A percentile compares a stretch with the other conserved stretches of the same genome.
Evolutionary conservation across 2,797 vertebrate genomes (phyloP).

Genomic region (Cottoperca gobio): DNA sequence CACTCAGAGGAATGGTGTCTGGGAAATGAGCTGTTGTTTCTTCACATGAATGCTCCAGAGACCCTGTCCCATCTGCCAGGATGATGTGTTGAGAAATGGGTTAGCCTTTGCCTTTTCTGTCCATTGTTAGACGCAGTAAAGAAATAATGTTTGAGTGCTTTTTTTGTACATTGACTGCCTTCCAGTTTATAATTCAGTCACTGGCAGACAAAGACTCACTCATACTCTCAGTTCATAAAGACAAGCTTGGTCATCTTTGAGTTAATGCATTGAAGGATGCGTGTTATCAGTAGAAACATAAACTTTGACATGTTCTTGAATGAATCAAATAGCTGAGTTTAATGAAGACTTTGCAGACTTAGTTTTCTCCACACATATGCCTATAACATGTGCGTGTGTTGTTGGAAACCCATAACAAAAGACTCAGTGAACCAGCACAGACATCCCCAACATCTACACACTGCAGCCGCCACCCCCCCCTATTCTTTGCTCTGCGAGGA

Average conservation of each 20-base stretch:
- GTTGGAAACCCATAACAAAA: constrained; percentile 71
- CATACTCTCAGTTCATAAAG: constrained; percentile 5
- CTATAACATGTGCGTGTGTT: constrained; percentile 32
- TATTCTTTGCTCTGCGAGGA: constrained; percentile 51
- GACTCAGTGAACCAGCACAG: constrained; percentile 73
- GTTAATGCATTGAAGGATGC: neutral
- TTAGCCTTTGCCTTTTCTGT: constrained; percentile 59
- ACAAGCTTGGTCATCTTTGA: neutral
- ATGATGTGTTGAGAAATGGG: constrained; percentile 58
- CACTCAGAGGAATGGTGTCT: constrained; percentile 55
- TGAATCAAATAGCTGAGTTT: neutral
- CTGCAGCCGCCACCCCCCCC: constrained; percentile 51
- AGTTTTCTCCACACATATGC: constrained; percentile 12
- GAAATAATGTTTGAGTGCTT: constrained; percentile 40
- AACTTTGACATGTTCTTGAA: neutral
- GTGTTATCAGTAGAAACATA: neutral
- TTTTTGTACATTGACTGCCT: constrained; percentile 14
- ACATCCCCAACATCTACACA: constrained; percentile 57
- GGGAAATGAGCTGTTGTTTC: constrained; percentile 67
- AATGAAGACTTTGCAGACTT: neutral
- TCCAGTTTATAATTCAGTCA: constrained; percentile 23
- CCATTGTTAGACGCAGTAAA: constrained; percentile 41
- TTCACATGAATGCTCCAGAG: constrained; percentile 65
- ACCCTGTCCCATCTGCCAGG: constrained; percentile 56
- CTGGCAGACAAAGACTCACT: constrained; percentile 29